Base-by-base conservation (phyloP, 2,113 vertebrate species). In the Orcinus orca region DNA sequence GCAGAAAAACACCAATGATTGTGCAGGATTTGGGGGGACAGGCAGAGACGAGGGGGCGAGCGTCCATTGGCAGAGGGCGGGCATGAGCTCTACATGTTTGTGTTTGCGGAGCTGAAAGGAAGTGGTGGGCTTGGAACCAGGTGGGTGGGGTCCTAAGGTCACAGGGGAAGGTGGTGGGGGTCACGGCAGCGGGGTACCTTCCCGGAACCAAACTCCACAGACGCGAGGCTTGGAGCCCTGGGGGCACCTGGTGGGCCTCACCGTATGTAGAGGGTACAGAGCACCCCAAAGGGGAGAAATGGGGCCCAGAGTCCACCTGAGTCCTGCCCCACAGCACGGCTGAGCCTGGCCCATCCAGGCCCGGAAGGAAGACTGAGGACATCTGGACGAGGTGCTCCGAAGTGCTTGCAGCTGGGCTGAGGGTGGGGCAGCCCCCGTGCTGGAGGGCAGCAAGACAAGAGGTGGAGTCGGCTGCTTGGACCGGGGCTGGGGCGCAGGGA, bases 21-120 rank as follows among this genome's bases (percentile, higher is more conserved):
- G 6, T 50, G 15, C 7, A 4, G 1, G 70, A 41, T 36, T 58
- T 0, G 1, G 33, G 58, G 58, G 33, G 20, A 4, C 26, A 29
- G 63, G 85, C n/a, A 15, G 41, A 13, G 58, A 23, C 29, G 1
- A 0, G 9, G 53, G 71, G 50, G 2, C 0, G 0, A 12, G 38
- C 3, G 2, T 14, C 60, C 33, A 6, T 53, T 14, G n/a, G 65
- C 67, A 12, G 33, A 53, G 53, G 1, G 23, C 33, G 6, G 65
- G n/a, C 25, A 25, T 6, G 60, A 44, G 36, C 26, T 13, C n/a
- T 4, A 33, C 1, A 5, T 25, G 47, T 1, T 38, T 55, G 0
- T 2, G 11, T 38, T 0, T 21, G n/a, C 23, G 65, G 70, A 63
- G 68, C 36, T 29, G 47, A n/a, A 50, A 44, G 60, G 36, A 53